A percentile compares a stretch with the other conserved stretches of the same genome.
Conservation (phyloP, 2,888 invertebrate species). For the Lasioglossum marginatum region DNA sequence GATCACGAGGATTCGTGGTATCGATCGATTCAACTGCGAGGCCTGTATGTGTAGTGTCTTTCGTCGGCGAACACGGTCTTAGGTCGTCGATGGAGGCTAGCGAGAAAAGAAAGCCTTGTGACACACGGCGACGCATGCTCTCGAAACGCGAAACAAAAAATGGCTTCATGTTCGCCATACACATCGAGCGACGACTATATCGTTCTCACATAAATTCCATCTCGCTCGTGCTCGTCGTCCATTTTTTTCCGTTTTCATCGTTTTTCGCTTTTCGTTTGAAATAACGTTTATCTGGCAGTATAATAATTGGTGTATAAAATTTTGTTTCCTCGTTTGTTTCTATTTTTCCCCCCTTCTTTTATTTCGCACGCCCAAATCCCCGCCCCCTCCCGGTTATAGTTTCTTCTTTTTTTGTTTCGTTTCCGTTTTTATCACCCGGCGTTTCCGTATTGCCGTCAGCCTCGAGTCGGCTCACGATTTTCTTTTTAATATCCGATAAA, state of each 20-base stretch:
- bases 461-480: constrained; percentile 51
- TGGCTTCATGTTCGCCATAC: constrained; percentile 24
- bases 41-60: constrained; percentile 40
- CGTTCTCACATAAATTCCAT: neutral
- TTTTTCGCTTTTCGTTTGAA: constrained; percentile 55
- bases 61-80: constrained; percentile 64
- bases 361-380: neutral
- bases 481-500: constrained; percentile 57
- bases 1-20: constrained; percentile 30
- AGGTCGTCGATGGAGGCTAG: constrained; percentile 67
- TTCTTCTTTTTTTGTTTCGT: neutral
- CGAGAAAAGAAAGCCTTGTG: constrained; percentile 52
- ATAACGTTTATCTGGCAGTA: constrained; percentile 77
- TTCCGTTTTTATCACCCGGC: neutral
- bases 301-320: constrained; percentile 80
- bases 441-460: constrained; percentile 20
- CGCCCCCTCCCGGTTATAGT: neutral
- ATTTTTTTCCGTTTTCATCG: constrained; percentile 50
- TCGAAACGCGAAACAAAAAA: constrained; percentile 41
- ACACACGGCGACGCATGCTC: constrained; percentile 45
- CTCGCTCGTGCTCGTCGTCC: neutral
- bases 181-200: constrained; percentile 47
- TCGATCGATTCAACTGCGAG: constrained; percentile 75
- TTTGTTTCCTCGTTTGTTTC: constrained; percentile 64
- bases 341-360: neutral